Percentiles rank a stretch among this genome's conserved stretches.
These are phyloP conservation scores for Aplochiton taeniatus DNA, from an alignment of 2,797 vertebrate genomes.

Conservation along the genomic window DNA sequence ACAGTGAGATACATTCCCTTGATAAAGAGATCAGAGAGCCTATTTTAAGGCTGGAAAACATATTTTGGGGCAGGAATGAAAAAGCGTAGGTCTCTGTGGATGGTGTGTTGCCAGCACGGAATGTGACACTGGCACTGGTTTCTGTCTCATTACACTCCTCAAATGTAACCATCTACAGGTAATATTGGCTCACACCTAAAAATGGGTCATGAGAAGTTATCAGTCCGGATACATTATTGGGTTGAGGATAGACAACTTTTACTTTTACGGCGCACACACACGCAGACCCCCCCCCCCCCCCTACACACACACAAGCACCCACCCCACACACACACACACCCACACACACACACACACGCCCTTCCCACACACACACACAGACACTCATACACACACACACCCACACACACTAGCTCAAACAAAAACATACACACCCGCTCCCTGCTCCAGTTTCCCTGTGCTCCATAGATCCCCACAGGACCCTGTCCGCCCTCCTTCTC, in stretches of 20 bases:
- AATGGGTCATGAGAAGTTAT: conserved; percentile 8
- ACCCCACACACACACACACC: background rate
- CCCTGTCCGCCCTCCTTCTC: background rate
- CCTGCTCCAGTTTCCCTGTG: conserved; percentile 19
- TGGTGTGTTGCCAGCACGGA: background rate
- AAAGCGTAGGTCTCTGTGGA: too few species aligned
- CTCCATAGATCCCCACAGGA: conserved; percentile 10
- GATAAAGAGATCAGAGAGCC: conserved; percentile 5
- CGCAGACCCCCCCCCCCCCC: background rate
- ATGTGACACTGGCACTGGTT: background rate
- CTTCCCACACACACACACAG: background rate
- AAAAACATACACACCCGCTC: background rate
- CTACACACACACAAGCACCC: background rate
- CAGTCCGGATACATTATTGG: background rate
- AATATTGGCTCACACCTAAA: conserved; percentile 3
- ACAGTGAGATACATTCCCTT: conserved; percentile 3
- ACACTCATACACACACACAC: background rate
- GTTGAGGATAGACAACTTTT: background rate
- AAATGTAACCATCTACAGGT: background rate
- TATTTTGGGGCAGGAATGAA: background rate
- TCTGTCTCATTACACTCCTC: background rate
- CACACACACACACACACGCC: background rate
- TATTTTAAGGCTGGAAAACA: background rate
- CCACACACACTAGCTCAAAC: background rate
- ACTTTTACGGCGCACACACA: background rate